Base-by-base conservation (phyloP, 2,113 vertebrate species). In the Hippopotamus amphibius region DNA sequence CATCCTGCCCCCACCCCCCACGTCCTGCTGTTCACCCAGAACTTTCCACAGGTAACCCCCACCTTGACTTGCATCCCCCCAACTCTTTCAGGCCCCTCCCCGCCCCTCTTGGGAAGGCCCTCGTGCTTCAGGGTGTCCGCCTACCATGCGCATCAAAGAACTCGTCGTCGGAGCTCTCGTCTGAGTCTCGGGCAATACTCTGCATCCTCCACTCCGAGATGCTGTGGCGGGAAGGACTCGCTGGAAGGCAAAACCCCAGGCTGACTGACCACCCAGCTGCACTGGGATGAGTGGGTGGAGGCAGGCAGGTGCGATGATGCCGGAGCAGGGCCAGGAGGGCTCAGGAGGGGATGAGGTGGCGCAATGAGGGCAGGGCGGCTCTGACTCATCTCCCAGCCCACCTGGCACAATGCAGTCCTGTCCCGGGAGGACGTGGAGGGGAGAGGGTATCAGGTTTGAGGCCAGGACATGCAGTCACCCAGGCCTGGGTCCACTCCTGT, bases 151-250 rank as follows among this genome's bases (percentile, higher is more conserved):
- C 99, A 77, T 99, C 99, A n/a, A 99, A 99, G 99, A 99, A 99
- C 98, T 99, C 99, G 24, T 99, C 99, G 1, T 99, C 99, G 0
- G 99, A 99, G 98, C 99, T 99, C 97, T 99, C 99, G 0, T 99
- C 99, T 0, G 99, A 99, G 98, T 99, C 99, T 81, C 99, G 98
- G 57, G 99, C 99, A 24, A 99, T 99, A 96, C 99, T 99, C 99
- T 99, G 99, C 99, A 99, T 99, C 97, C 99, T 99, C 99, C 99
- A 99, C 98, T 99, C 99, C 0, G 99, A 99, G 98, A 99, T 98
- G 98, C 99, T 99, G 98, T 99, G 99, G 95, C 99, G 99, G 4
- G 99, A 99, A 16, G 99, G 99, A 71, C 99, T 99, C 65, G 98
- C 99, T 99, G 98, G 89, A 98, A 98, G 90, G 97, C 95, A 97